Evolutionary conservation across 2,797 vertebrate species (phyloP), one percentile per base, ranked within the genome.

Genomic region (Avahi laniger): DNA sequence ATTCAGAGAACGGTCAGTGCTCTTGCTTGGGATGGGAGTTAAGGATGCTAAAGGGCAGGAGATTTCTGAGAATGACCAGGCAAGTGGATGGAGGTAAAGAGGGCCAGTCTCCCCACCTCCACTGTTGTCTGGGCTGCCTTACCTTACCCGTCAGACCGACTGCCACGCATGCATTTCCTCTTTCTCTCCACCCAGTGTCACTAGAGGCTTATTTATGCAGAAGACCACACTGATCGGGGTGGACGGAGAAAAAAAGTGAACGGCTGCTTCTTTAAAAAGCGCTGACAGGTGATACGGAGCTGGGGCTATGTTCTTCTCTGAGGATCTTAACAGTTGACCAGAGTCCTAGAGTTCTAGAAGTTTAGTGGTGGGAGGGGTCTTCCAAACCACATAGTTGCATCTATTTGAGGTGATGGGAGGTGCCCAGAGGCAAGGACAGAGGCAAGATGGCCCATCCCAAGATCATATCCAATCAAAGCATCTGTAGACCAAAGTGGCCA

Each of bases 101-200:
- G 41, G 22, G 59, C 52, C 33, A 4, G 0, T 17, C 61, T 24
- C 24, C 15, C 17, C 63, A 41, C 43, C 22, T 17, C 7, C 26
- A 30, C 20, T 3, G 38, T 18, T 80, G 7, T 20, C 30, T 10
- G 48, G 2, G 18, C 67, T 24, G 70, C 69, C 81, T 79, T 8
- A 0, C 7, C 5, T 12, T 35, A 50, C 46, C 15, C 24, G 0
- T 17, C 33, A 8, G 24, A 17, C 9, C 7, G 22, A 1, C 5
- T 2, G 4, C 4, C 70, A 59, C 0, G 10, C 26, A 1, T 91
- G 91, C 75, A 54, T 0, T 95, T 93, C 91, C 52, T 33, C 4
- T 0, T 30, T 61, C 0, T 72, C 0, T 10, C 98, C 98, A 97
- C 97, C 12, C 0, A 46, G 97, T 67, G 98, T 96, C 98, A 97